Evolutionary conservation across 2,113 vertebrate species (phyloP), one percentile per base, ranked within the genome.

Genomic region (Odontesthes bonariensis): DNA sequence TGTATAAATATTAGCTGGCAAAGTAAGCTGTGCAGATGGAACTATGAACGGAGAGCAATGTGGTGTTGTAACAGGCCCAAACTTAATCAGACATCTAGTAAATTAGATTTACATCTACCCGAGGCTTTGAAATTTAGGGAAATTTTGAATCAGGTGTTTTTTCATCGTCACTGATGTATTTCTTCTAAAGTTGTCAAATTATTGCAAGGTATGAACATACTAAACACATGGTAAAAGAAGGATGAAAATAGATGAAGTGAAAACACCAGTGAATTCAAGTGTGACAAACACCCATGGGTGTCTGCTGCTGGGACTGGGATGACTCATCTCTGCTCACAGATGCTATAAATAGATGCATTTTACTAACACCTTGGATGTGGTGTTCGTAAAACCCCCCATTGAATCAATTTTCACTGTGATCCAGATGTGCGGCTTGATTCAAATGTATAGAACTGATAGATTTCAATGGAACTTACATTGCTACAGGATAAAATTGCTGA

Each of bases 1-100:
- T 77, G 53, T 62, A 59, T 62, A 75, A 82, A 81, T 71, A 87
- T 82, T 69, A 71, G 56, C 74, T 65, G 52, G 56, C 57, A 69
- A 51, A 52, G 60, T 75, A 57, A 52, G 69, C 60, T 60, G 38
- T 35, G 54, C 33, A 52, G 52, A 65, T 4, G 49, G 46, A 71
- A 22, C 33, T 0, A 54, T n/a, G 20, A 59, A 33, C 63, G 55
- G 73, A 73, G 62, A 77, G 20, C 66, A 19, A 38, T 38, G 10
- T 38, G 51, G 56, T 74, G 62, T 53, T 75, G 47, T 20, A 40
- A 62, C 52, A 75, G 14, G 20, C 52, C 16, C 0, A 7, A 44
- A 51, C 60, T 46, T 40, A 51, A 35, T 38, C 67, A 14, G 40
- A 14, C 51, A 23, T 84, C 66, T 53, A 52, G 32, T 27, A 16